phyloP scores from a whole-genome alignment of 2,888 invertebrate species.

The Zelleria hepariella region DNA sequence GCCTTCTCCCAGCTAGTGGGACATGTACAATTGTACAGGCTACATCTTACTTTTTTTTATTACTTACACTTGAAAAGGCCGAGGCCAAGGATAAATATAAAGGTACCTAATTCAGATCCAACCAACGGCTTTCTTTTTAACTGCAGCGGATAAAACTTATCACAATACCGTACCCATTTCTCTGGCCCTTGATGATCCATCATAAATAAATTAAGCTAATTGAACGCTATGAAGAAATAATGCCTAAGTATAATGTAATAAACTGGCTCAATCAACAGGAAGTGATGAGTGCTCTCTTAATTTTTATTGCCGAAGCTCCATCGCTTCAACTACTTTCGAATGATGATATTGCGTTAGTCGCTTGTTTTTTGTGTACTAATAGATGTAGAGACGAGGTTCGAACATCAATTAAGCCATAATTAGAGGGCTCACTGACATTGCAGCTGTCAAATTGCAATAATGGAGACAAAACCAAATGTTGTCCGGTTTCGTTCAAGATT shows the following conservation, averaged over 20 bases:
- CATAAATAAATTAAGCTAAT: neutral
- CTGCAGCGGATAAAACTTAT: neutral
- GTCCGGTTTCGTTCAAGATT: too few species aligned
- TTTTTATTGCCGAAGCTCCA: neutral
- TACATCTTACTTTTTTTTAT: too few species aligned
- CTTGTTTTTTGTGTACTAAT: neutral
- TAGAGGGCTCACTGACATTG: too few species aligned
- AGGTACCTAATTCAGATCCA: neutral
- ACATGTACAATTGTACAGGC: too few species aligned
- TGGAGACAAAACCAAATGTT: too few species aligned
- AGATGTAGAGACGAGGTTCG: neutral
- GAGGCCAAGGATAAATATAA: neutral
- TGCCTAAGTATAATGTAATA: neutral
- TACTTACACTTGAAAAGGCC: too few species aligned
- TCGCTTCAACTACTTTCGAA: neutral
- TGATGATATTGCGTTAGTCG: neutral
- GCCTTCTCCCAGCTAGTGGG: too few species aligned
- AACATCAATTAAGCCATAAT: too few species aligned
- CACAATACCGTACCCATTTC: neutral
- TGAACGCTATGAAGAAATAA: neutral
- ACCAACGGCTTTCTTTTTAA: neutral
- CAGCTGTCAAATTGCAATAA: too few species aligned
- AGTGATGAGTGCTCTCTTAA: neutral
- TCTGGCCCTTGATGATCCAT: neutral
- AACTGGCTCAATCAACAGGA: slow-evolving; percentile 1